Evolutionary conservation across 1,140 invertebrate species (phyloP).

Genomic region (Drosophila ambigua): DNA sequence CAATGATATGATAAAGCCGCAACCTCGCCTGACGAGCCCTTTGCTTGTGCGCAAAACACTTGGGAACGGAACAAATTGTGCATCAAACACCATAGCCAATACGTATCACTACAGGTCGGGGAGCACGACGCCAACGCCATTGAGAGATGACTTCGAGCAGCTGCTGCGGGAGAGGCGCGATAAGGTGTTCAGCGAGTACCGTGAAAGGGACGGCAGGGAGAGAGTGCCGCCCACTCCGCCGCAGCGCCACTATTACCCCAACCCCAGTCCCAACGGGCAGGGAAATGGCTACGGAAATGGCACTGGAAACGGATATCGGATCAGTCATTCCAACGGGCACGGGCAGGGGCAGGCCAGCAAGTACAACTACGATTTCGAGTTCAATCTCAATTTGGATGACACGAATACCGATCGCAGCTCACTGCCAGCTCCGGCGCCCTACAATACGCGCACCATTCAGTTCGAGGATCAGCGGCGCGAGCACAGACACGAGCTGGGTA

Average conservation of each 20-base stretch:
- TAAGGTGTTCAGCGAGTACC: slow-evolving; percentile 76
- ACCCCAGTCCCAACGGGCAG: slow-evolving; percentile 14
- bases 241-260: slow-evolving; percentile 48
- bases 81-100: slow-evolving; percentile 65
- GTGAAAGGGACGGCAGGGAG: slow-evolving; percentile 35
- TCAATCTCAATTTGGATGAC: slow-evolving; percentile 74
- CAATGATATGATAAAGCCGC: slow-evolving; percentile 77
- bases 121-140: slow-evolving; percentile 51
- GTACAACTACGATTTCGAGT: slow-evolving; percentile 79
- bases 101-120: slow-evolving; percentile 77
- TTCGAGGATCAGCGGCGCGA: slow-evolving; percentile 20
- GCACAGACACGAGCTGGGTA: too few species aligned
- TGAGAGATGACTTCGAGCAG: slow-evolving; percentile 76
- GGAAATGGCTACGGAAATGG: slow-evolving; percentile 27
- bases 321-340: slow-evolving; percentile 29
- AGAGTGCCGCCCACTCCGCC: slow-evolving; percentile 66
- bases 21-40: slow-evolving; percentile 82
- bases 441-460: slow-evolving; percentile 66
- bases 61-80: slow-evolving; percentile 41
- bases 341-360: slow-evolving; percentile 37
- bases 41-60: slow-evolving; percentile 83
- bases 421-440: slow-evolving; percentile 49
- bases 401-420: slow-evolving; percentile 48
- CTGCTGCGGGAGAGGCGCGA: slow-evolving; percentile 79
- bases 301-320: slow-evolving; percentile 24